These are phyloP conservation scores for Gila orcuttii DNA, from an alignment of 2,113 vertebrate genomes.

Conservation along the genomic window DNA sequence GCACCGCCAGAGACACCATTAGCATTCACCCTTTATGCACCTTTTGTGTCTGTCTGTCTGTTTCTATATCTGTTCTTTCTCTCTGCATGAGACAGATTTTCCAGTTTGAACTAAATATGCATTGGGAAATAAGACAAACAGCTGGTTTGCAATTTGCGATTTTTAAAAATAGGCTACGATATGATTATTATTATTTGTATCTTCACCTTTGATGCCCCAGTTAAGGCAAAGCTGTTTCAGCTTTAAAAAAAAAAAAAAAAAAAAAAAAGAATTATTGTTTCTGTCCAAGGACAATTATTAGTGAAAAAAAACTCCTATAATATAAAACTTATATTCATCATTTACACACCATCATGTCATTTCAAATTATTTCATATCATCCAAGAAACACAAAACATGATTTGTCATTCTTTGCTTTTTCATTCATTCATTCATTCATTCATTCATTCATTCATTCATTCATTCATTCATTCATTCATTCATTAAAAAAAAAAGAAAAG, in stretches of 20 bases:
- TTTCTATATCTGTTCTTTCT: slow-evolving; percentile 10
- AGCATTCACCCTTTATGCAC: background rate
- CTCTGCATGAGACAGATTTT: background rate
- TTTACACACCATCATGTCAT: background rate
- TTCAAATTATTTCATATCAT: background rate
- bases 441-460: no score
- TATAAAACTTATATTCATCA: background rate
- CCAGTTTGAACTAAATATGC: background rate
- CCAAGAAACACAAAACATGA: background rate
- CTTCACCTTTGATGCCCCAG: background rate
- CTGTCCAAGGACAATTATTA: background rate
- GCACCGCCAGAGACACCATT: slow-evolving; percentile 8
- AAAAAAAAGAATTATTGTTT: no score
- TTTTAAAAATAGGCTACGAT: background rate
- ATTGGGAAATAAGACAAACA: background rate
- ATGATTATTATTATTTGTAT: background rate
- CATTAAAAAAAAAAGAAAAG: no score
- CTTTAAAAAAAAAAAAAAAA: no score
- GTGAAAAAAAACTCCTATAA: background rate
- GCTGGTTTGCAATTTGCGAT: background rate
- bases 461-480: no score
- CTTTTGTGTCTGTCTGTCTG: background rate
- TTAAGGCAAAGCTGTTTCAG: background rate
- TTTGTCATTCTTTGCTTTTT: background rate
- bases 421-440: no score